Base-by-base conservation (phyloP, 2,888 invertebrate genomes). In the Drosophila greeni region DNA sequence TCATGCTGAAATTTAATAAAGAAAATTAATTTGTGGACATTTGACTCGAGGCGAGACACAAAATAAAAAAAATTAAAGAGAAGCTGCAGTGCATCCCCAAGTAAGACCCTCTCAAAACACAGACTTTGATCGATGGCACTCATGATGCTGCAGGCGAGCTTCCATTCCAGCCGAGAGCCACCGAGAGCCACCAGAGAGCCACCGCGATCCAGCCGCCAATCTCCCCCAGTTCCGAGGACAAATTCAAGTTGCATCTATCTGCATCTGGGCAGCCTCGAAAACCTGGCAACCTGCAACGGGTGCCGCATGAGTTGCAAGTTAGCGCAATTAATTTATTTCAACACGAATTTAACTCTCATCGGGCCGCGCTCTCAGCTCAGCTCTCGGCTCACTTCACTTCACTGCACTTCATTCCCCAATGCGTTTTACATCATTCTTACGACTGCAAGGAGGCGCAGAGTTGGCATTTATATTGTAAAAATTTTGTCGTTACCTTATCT, bases 11-110 rank as follows among this genome's bases (percentile, higher is more conserved):
- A 82, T 81, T 82, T 82, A 82, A 82, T 82, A 82, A 82, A 82
- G 80, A 82, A 83, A 83, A 82, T 82, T 82, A 82, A 82, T 82
- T 82, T 82, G 82, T 83, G 83, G 82, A 83, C 82, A 83, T 82
- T 83, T 82, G 83, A 82, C 84, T 82, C 74, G 77, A 72, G 82
- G 82, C 82, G 72, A 81, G 76, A 76, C 75, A 72, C 75, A 73
- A 68, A 64, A 42, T 29, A 65, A 36, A 65, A 40, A 31, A 33
- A 31, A 34, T 14, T 1, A 42, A 12, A 16, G 45, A 45, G 45
- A 14, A 45, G 45, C 24, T 11, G 42, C 16, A 12, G 43, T 5
- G 14, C 29, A 45, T 29, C 39, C 8, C 31, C 34, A 24, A 33
- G 11, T 33, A 39, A 36, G 11, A 36, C 14, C 45, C 29, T 34